Conservation (phyloP, 2,888 invertebrate genomes). For the Campopleginae sp. region DNA sequence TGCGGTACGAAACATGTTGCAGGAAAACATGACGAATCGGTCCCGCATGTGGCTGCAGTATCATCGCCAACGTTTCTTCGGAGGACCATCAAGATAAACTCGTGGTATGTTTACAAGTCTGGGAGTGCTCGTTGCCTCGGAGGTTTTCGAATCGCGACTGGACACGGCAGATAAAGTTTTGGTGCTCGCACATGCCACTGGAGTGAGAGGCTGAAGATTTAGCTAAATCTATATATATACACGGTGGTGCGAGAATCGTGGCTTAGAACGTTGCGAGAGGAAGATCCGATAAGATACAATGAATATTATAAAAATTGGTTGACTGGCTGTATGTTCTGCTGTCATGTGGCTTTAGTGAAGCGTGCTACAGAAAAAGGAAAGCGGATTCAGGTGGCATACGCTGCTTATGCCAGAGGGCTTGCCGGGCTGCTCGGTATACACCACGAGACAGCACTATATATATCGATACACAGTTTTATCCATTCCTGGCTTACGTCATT, state of each 20-base stretch:
- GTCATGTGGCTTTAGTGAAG: constrained; percentile 58
- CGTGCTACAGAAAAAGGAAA: constrained; percentile 27
- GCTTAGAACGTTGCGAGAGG: constrained; percentile 19
- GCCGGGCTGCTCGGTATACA: constrained; percentile 64
- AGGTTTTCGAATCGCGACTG: not conserved
- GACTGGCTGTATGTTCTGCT: constrained; percentile 50
- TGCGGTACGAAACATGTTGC: constrained; percentile 11
- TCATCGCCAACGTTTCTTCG: not conserved
- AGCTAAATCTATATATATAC: constrained; percentile 34
- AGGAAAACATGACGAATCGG: constrained; percentile 51
- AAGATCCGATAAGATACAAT: constrained; percentile 24
- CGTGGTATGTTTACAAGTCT: not conserved
- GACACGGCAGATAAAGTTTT: not conserved
- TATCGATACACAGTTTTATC: constrained; percentile 76
- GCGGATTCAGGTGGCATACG: constrained; percentile 1
- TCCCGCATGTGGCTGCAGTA: constrained; percentile 18
- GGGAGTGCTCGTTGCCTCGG: not conserved
- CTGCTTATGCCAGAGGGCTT: constrained; percentile 66
- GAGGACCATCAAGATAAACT: not conserved
- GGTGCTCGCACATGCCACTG: not conserved
- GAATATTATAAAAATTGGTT: constrained; percentile 61
- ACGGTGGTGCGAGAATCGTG: constrained; percentile 20
- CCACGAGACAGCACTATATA: constrained; percentile 66
- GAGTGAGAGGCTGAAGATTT: constrained; percentile 10
- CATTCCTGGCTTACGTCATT: constrained; percentile 73